A percentile compares a stretch with the other conserved stretches of the same genome.
Evolutionary conservation across 2,113 vertebrate species (phyloP).

Genomic region (Gambusia affinis): DNA sequence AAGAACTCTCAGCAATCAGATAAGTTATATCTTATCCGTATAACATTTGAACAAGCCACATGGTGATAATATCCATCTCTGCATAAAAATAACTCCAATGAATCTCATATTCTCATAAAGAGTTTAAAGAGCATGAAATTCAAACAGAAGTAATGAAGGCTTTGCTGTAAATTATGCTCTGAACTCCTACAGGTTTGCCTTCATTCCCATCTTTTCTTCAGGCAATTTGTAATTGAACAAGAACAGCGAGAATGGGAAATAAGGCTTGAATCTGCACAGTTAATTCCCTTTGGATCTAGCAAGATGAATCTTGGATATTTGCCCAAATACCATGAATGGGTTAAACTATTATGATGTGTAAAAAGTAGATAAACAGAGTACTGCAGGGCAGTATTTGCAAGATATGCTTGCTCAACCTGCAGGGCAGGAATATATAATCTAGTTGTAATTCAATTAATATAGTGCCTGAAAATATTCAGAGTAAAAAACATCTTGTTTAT

Average conservation of each 20-base stretch:
- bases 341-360: constrained; percentile 57
- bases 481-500: constrained; percentile 49
- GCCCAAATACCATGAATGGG: constrained; percentile 39
- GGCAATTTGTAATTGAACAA: constrained; percentile 47
- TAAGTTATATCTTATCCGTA: constrained; percentile 28
- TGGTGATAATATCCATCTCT: constrained; percentile 25
- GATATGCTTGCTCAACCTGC: constrained; percentile 47
- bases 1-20: constrained; percentile 12
- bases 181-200: constrained; percentile 30
- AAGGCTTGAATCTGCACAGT: constrained; percentile 1
- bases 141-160: constrained; percentile 58
- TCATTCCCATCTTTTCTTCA: constrained; percentile 29
- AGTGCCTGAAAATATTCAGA: constrained; percentile 51
- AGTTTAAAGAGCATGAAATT: constrained; percentile 63
- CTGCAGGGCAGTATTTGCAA: constrained; percentile 39
- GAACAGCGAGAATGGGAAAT: constrained; percentile 20
- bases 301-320: constrained; percentile 39
- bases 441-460: constrained; percentile 66
- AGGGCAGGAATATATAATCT: constrained; percentile 49
- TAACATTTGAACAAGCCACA: constrained; percentile 40
- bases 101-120: constrained; percentile 40
- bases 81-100: constrained; percentile 44
- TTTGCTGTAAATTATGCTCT: constrained; percentile 45
- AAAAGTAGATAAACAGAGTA: constrained; percentile 45
- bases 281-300: constrained; percentile 41